Evolutionary conservation across 2,113 vertebrate species (phyloP), one percentile per base, ranked within the genome.

Genomic region (Centropristis striata): DNA sequence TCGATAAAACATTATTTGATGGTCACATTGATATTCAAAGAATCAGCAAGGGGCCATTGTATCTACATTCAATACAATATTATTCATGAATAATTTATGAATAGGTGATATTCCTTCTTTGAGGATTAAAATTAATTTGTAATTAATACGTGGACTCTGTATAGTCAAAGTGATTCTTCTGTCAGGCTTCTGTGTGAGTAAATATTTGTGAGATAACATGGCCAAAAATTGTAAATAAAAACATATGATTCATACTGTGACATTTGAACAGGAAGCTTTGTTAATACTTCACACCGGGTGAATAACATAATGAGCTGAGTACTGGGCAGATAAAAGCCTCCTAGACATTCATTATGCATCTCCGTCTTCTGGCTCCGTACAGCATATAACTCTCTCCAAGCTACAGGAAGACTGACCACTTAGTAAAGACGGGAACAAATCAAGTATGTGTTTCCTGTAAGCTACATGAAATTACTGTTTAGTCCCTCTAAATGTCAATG

Each of bases 71-170:
- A 20, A 67, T 14, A 27, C 21, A 4, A 15, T 57, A 58, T 73
- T 39, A 77, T 23, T 59, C 69, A 74, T 73, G 27, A 71, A 71
- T 66, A 14, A 75, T 65, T 71, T 18, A 79, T 65, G 69, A 78
- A 65, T 5, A 2, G 57, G 4, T 65, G 21, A 46, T 42, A 11
- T 36, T 50, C 8, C 25, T 28, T 74, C 27, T 18, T 7, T 15
- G 47, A 12, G 20, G 21, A 59, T 32, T 18, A 49, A 46, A 23
- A 14, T 10, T 2, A 0, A 6, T 18, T 23, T 57, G 16, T 46
- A n/a, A n/a, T 58, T 4, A 8, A 44, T 44, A 68, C 10, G 36
- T 7, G 10, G 69, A 15, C 20, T 28, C 21, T 16, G 37, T 32
- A 7, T n/a, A n/a, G n/a, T 53, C 10, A 21, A 14, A 32, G 37